Percentiles rank a stretch among this genome's conserved stretches.
phyloP scores from a whole-genome alignment of 2,113 vertebrate genomes.

The Orcinus orca region DNA sequence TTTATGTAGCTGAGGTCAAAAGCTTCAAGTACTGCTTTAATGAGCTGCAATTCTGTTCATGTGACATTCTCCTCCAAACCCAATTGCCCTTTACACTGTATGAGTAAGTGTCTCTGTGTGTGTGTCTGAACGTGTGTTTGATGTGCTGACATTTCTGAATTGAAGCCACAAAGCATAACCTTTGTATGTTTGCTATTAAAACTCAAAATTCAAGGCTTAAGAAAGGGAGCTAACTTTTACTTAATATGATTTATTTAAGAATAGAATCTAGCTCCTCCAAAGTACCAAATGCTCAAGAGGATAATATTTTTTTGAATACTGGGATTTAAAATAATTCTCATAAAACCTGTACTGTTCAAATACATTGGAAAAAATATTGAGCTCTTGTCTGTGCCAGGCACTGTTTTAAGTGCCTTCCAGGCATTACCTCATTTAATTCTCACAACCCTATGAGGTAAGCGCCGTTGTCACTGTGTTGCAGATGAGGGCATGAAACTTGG shows the following conservation, averaged over 20 bases:
- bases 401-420: not conserved
- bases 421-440: not conserved
- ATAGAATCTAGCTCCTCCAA: not conserved
- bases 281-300: slow-evolving; percentile 4
- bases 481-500: not conserved
- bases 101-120: slow-evolving; percentile 39
- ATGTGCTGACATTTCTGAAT: slow-evolving; percentile 70
- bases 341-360: not conserved
- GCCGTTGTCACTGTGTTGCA: fast-evolving
- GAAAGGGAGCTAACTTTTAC: slow-evolving; percentile 29
- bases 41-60: slow-evolving; percentile 40
- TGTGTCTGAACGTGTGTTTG: slow-evolving; percentile 43
- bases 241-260: slow-evolving; percentile 12
- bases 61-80: slow-evolving; percentile 52
- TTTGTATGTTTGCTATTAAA: slow-evolving; percentile 62
- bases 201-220: slow-evolving; percentile 41
- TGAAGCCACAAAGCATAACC: slow-evolving; percentile 56
- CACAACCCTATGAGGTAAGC: not conserved
- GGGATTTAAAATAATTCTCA: slow-evolving; percentile 32
- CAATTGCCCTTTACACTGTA: slow-evolving; percentile 46
- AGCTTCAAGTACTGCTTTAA: slow-evolving; percentile 33
- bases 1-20: slow-evolving; percentile 50
- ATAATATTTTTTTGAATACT: slow-evolving; percentile 9
- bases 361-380: not conserved
- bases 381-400: not conserved